phyloP scores from a whole-genome alignment of 2,113 vertebrate genomes.

The Phodopus roborovskii region DNA sequence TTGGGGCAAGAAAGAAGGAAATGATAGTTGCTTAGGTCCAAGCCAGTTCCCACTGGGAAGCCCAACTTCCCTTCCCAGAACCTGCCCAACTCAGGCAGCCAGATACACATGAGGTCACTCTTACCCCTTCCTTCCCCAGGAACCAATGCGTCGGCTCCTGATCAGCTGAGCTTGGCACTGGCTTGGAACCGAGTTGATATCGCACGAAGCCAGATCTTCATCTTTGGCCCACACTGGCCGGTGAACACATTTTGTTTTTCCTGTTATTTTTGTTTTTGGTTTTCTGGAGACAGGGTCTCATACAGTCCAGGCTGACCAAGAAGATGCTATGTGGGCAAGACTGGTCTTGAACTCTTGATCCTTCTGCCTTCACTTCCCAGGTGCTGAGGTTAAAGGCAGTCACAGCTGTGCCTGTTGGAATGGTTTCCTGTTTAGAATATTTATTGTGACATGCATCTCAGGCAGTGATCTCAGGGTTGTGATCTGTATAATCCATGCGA shows the following conservation, averaged over 20 bases:
- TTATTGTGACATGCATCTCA: neutral
- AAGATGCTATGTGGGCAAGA: neutral
- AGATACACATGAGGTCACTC: neutral
- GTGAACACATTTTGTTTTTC: slow-evolving; percentile 85
- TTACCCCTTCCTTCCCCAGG: slow-evolving; percentile 84
- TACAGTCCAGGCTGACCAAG: neutral
- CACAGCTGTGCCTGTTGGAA: neutral
- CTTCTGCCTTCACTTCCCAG: neutral
- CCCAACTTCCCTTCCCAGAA: accelerated
- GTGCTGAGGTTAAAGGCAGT: neutral
- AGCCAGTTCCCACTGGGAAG: neutral
- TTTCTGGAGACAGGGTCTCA: neutral
- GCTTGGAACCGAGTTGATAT: slow-evolving; percentile 99
- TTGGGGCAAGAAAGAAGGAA: neutral
- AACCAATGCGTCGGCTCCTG: slow-evolving; percentile 96
- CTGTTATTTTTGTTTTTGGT: neutral
- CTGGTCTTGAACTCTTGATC: neutral
- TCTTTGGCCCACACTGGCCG: slow-evolving; percentile 97
- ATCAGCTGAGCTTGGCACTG: slow-evolving; percentile 97
- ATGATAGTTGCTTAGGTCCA: neutral
- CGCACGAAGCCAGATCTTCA: slow-evolving; percentile 97
- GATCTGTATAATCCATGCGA: neutral
- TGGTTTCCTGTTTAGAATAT: neutral
- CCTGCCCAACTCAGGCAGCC: accelerated
- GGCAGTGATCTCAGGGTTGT: slow-evolving; percentile 32